Base-by-base conservation (phyloP, 2,888 invertebrate species). In the Metopia argyrocephala region DNA sequence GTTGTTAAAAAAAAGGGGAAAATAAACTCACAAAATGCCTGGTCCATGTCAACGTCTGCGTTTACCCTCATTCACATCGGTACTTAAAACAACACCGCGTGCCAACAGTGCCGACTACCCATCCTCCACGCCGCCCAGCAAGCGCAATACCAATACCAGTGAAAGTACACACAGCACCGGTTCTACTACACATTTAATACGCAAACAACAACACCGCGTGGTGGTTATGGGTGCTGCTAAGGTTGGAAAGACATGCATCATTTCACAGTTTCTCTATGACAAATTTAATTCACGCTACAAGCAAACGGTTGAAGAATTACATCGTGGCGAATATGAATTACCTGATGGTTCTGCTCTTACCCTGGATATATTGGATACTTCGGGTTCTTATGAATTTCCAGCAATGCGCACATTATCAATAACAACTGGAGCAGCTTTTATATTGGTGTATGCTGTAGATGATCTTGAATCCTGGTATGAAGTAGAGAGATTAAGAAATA, bases 351-450 rank as follows among this genome's bases (percentile, higher is more conserved):
- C 90, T 4, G 91, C 91, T 31, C 88, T 93, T 38, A 92, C 92
- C 18, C 91, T 95, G 79, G 94, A 95, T 86, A 94, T 95, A 83
- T 89, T 95, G 82, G 95, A 95, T 89, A 95, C 95, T 0, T 93
- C 94, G 12, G 92, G 94, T 25, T 92, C 93, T 20, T 91, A 89
- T 85, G 93, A 94, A 86, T 95, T 95, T 88, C 95, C 95, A 0
- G 95, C 94, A 48, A 95, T 95, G 95, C 91, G 94, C 81, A 92
- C 94, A 52, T 91, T 95, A 50, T 94, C 94, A 48, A 94, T 95
- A 83, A 92, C 93, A 61, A 94, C 93, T n/a, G 94, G 94, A 7
- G 93, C 94, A 85, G 95, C 94, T 64, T 95, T 95, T 88, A 92
- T 95, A 61, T 91, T 95, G 25, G 94, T 95, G 21, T 95, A 94